Conservation (phyloP, 2,797 vertebrate genomes). For the Enteromius afrohamiltoni region DNA sequence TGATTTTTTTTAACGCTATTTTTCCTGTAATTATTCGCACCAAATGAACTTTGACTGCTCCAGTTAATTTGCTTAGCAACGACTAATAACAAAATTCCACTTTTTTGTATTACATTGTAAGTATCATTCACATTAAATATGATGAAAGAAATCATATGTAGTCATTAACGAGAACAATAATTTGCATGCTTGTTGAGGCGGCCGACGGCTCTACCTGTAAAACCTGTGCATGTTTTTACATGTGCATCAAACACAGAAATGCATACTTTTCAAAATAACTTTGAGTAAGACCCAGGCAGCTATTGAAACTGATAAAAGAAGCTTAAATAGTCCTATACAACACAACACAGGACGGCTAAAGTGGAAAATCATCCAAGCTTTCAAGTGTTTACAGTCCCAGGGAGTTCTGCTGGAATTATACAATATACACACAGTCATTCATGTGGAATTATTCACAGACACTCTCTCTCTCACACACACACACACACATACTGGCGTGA, state of each 20-base stretch:
- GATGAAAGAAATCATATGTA: not conserved
- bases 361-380: slow-evolving; percentile 6
- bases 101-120: not conserved
- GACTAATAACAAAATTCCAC: no score
- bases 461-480: slow-evolving; percentile 43
- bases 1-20: not conserved
- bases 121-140: not conserved
- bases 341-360: slow-evolving; percentile 38
- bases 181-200: not conserved
- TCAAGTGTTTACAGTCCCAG: slow-evolving; percentile 27
- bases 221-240: slow-evolving; percentile 9
- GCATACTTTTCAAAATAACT: not conserved
- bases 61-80: not conserved
- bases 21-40: not conserved
- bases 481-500: slow-evolving; percentile 73
- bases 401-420: slow-evolving; percentile 39
- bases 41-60: not conserved
- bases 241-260: not conserved
- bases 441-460: slow-evolving; percentile 43
- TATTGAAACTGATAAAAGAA: not conserved
- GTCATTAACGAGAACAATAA: not conserved
- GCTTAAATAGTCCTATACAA: slow-evolving; percentile 15
- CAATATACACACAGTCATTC: slow-evolving; percentile 37
- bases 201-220: no score
- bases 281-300: not conserved